Conservation (phyloP, 1,140 invertebrate genomes). For the Drosophila nasuta region DNA sequence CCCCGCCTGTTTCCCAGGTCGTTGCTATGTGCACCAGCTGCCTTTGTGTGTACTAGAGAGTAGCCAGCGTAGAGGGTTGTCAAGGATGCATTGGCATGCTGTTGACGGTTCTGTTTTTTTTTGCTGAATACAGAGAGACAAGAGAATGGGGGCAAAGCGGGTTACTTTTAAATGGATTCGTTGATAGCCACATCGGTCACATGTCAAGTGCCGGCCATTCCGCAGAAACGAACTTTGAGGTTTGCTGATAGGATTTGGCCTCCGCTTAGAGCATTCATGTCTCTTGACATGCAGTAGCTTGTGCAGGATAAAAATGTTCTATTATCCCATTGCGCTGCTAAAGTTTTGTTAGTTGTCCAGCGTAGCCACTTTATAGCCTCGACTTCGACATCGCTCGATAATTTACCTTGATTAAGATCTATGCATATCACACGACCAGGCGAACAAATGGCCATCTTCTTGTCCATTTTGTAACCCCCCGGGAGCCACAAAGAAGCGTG, state of each 20-base stretch:
- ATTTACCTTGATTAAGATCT: slow-evolving; percentile 24
- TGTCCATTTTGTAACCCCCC: not conserved
- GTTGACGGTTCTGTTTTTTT: slow-evolving; percentile 18
- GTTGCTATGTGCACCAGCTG: slow-evolving; percentile 15
- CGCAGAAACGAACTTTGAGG: slow-evolving; percentile 9
- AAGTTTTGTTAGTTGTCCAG: not conserved
- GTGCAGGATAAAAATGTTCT: not conserved
- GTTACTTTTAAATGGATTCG: slow-evolving; percentile 73
- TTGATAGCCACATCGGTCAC: slow-evolving; percentile 72
- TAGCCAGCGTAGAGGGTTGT: not conserved
- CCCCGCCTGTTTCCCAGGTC: not conserved
- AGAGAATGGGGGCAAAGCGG: not conserved
- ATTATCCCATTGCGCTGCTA: not conserved
- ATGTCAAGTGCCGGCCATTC: slow-evolving; percentile 72
- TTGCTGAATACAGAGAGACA: slow-evolving; percentile 9
- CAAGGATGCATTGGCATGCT: slow-evolving; percentile 30
- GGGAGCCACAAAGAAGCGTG: not conserved
- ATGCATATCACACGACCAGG: slow-evolving; percentile 1
- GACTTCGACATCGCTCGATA: not conserved
- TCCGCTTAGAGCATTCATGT: not conserved
- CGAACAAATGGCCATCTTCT: not conserved
- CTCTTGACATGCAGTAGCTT: not conserved
- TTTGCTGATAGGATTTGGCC: slow-evolving; percentile 9
- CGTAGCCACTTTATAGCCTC: not conserved
- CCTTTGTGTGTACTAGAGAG: slow-evolving; percentile 7